A percentile compares a stretch with the other conserved stretches of the same genome.
Conservation (phyloP, 2,797 vertebrate genomes). For the Sebastes steindachneri region DNA sequence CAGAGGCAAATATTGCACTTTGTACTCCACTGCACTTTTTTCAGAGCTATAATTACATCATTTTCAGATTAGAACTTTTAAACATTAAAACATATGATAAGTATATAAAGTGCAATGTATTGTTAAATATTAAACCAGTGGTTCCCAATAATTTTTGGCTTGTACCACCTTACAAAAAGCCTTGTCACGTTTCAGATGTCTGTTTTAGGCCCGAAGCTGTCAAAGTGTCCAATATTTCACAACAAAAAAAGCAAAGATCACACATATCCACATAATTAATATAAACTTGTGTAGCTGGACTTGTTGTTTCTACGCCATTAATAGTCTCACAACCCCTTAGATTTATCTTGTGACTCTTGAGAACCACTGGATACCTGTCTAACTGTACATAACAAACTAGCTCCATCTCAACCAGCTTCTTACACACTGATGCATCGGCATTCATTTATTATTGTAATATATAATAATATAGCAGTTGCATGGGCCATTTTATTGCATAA, state of each 20-base stretch:
- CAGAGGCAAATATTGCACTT: not conserved
- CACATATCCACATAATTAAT: not conserved
- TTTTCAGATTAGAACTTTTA: not conserved
- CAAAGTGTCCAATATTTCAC: not conserved
- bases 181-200: no score
- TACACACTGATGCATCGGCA: not conserved
- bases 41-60: not conserved
- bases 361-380: not conserved
- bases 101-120: not conserved
- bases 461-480: not conserved
- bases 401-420: not conserved
- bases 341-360: not conserved
- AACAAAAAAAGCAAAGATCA: not conserved
- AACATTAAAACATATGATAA: not conserved
- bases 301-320: not conserved
- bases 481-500: not conserved
- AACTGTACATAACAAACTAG: not conserved
- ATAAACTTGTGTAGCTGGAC: not conserved
- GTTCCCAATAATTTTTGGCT: rapidly evolving
- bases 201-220: not conserved
- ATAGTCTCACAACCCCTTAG: not conserved
- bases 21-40: not conserved
- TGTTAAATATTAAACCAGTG: not conserved
- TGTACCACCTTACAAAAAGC: no score
- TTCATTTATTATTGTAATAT: not conserved